These are phyloP conservation scores for Nannoperca obscura DNA, from an alignment of 2,797 vertebrate genomes.

Conservation along the genomic window DNA sequence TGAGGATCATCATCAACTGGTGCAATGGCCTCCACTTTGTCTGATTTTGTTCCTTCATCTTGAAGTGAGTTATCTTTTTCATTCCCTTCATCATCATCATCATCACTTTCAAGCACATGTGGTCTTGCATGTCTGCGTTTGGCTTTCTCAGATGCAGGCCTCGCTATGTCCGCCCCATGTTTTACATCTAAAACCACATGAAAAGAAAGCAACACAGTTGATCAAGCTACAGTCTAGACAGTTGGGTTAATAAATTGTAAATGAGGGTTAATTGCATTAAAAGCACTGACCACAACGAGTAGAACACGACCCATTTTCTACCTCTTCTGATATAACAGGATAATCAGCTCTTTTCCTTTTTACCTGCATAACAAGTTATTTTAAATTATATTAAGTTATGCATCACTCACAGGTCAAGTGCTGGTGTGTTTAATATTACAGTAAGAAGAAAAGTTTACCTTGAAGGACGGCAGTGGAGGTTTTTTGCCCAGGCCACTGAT, in stretches of 20 bases:
- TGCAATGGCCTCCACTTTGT: constrained; percentile 76
- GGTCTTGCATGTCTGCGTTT: constrained; percentile 92
- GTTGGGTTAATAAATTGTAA: background rate
- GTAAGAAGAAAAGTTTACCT: constrained; percentile 78
- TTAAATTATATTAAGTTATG: background rate
- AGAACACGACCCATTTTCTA: constrained; percentile 84
- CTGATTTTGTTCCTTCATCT: constrained; percentile 62
- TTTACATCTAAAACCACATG: constrained; percentile 74
- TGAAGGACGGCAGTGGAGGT: constrained; percentile 95
- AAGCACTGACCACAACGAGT: constrained; percentile 56
- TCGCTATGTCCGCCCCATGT: constrained; percentile 76
- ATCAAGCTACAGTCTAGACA: background rate
- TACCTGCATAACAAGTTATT: constrained; percentile 80
- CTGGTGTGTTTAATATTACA: background rate
- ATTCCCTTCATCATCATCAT: constrained; percentile 84
- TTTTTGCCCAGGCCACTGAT: constrained; percentile 84
- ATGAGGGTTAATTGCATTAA: background rate
- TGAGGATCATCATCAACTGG: constrained; percentile 60
- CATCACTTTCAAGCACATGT: constrained; percentile 92
- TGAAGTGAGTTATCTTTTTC: constrained; percentile 83
- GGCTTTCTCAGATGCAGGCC: constrained; percentile 77
- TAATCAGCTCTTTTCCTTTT: constrained; percentile 91
- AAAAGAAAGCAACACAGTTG: constrained; percentile 1
- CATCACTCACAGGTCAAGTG: constrained; percentile 15
- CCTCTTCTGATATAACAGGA: constrained; percentile 82